A percentile compares a stretch with the other conserved stretches of the same genome.
These are phyloP conservation scores for Gonioctena quinquepunctata DNA, from an alignment of 1,140 invertebrate species.

Conservation along the genomic window DNA sequence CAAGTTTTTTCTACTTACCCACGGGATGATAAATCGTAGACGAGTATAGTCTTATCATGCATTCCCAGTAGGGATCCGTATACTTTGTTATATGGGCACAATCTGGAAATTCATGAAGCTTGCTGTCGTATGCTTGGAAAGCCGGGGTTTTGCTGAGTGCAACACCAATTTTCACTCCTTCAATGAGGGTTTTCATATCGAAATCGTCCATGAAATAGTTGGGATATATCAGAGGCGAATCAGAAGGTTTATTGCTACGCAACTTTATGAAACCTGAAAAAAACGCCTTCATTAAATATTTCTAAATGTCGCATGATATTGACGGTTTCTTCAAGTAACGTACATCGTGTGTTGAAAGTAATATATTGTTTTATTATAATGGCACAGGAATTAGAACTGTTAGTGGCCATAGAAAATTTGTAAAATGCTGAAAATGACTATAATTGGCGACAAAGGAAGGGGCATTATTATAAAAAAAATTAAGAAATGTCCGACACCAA, in stretches of 20 bases:
- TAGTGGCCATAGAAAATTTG: too few relatives aligned
- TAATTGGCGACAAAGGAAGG: too few relatives aligned
- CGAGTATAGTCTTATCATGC: constrained; percentile 80
- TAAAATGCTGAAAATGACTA: too few relatives aligned
- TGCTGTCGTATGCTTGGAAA: constrained; percentile 71
- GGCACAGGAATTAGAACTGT: too few relatives aligned
- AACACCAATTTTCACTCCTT: constrained; percentile 80
- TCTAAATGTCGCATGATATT: too few relatives aligned
- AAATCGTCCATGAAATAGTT: constrained; percentile 84
- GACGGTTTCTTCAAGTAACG: too few relatives aligned
- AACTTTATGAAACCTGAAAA: constrained; percentile 66
- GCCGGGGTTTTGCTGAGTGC: constrained; percentile 74
- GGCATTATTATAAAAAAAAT: too few relatives aligned
- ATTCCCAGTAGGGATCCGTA: constrained; percentile 79
- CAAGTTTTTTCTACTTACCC: constrained; percentile 45
- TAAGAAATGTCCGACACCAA: too few relatives aligned
- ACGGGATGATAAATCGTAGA: constrained; percentile 86
- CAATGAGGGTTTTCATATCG: constrained; percentile 79
- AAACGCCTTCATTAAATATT: too few relatives aligned
- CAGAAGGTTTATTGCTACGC: constrained; percentile 80
- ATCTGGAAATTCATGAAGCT: constrained; percentile 72
- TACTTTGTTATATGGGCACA: constrained; percentile 68
- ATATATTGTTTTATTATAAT: too few relatives aligned
- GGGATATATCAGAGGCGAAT: constrained; percentile 90
- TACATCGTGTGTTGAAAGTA: too few relatives aligned